Evolutionary conservation across 2,113 vertebrate genomes (phyloP).

Genomic region (Laterallus jamaicensis): DNA sequence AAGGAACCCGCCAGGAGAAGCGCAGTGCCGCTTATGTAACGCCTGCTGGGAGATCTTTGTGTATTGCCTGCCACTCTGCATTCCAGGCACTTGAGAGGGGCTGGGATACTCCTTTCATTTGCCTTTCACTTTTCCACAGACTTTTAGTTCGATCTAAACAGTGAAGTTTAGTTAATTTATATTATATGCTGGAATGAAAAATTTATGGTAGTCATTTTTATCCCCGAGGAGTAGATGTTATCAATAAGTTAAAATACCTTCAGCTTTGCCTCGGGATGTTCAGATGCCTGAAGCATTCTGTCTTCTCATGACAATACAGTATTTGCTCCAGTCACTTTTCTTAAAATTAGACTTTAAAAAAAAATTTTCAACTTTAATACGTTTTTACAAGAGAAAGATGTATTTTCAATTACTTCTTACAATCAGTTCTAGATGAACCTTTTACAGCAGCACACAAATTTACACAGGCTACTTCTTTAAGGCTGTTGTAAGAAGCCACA

Average conservation of each 20-base stretch:
- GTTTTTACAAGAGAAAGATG: neutral
- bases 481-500: neutral
- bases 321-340: conserved; percentile 37
- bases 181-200: conserved; percentile 37
- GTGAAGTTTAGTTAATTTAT: conserved; percentile 21
- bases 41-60: neutral
- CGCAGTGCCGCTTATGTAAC: neutral
- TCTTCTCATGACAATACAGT: conserved; percentile 45
- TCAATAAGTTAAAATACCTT: conserved; percentile 75
- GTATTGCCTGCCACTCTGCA: neutral
- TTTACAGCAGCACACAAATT: neutral
- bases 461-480: neutral
- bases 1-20: neutral
- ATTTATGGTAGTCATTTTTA: conserved; percentile 1
- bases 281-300: conserved; percentile 67
- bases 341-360: neutral
- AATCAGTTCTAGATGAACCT: neutral
- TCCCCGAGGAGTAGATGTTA: conserved; percentile 44
- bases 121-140: neutral
- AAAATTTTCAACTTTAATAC: neutral
- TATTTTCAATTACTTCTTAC: neutral
- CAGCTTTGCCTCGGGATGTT: conserved; percentile 73
- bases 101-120: neutral
- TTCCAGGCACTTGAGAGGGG: neutral
- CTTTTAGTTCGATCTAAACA: neutral